phyloP scores from a whole-genome alignment of 2,797 vertebrate species.

The Rhinichthys osculus region DNA sequence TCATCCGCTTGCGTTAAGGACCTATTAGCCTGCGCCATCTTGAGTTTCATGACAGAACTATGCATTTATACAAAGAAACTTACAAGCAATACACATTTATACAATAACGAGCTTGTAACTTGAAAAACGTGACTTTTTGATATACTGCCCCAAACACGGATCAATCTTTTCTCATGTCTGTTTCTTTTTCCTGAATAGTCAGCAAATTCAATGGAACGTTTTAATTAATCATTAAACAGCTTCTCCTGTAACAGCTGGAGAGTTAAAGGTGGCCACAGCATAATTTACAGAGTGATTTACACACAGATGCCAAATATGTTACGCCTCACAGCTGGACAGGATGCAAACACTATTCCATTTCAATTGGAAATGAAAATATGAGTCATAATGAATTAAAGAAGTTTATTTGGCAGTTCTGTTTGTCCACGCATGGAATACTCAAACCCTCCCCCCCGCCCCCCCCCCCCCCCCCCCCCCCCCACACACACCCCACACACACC shows the following conservation, averaged over 20 bases:
- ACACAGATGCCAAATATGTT: conserved; percentile 52
- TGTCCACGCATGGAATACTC: conserved; percentile 44
- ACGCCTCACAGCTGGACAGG: conserved; percentile 52
- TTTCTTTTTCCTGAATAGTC: conserved; percentile 16
- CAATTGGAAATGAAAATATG: conserved; percentile 11
- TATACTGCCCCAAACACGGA: neutral
- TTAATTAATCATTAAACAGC: conserved; percentile 74
- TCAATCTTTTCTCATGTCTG: no score
- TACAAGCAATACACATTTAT: no score
- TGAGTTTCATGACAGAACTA: no score
- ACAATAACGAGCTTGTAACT: no score
- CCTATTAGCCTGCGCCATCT: no score
- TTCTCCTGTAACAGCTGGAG: conserved; percentile 67
- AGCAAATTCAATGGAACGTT: conserved; percentile 65
- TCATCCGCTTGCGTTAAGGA: neutral
- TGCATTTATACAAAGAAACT: no score
- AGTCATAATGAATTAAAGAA: conserved; percentile 22
- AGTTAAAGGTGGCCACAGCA: conserved; percentile 69
- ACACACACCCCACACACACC: no score
- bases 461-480: no score
- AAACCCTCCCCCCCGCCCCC: conserved; percentile 19
- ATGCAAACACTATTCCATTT: conserved; percentile 17
- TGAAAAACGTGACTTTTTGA: neutral
- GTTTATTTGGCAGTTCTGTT: conserved; percentile 33
- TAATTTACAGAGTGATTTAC: conserved; percentile 47